Evolutionary conservation across 2,113 vertebrate species (phyloP).

Genomic region (Bettongia penicillata): DNA sequence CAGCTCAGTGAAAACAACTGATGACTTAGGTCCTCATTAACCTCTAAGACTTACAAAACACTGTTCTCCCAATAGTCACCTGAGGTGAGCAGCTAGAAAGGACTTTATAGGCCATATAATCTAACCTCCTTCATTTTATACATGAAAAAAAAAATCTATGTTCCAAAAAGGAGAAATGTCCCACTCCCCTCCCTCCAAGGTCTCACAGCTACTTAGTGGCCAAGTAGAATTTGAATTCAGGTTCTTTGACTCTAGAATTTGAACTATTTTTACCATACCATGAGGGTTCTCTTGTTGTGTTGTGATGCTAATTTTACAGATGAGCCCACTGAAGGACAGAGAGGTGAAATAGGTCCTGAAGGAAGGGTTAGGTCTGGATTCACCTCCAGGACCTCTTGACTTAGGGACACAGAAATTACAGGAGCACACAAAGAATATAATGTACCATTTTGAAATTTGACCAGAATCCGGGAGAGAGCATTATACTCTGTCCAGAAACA

Average conservation of each 20-base stretch:
- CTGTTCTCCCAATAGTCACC: not conserved
- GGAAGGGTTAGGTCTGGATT: too few relatives aligned
- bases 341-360: not conserved
- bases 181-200: not conserved
- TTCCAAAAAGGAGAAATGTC: not conserved
- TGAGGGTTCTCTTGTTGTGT: not conserved
- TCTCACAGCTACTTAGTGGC: not conserved
- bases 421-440: not conserved
- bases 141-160: not conserved
- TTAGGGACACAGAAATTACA: not conserved
- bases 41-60: not conserved
- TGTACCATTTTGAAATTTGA: constrained; percentile 4
- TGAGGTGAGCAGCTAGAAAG: not conserved
- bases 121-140: not conserved
- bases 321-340: not conserved
- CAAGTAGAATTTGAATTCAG: not conserved
- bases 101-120: not conserved
- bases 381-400: not conserved
- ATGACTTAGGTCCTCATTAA: not conserved
- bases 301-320: not conserved
- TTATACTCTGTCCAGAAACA: not conserved
- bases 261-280: not conserved
- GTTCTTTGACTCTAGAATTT: not conserved
- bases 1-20: not conserved
- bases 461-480: not conserved